Base-by-base conservation (phyloP, 2,797 vertebrate species). In the Columba guinea region DNA sequence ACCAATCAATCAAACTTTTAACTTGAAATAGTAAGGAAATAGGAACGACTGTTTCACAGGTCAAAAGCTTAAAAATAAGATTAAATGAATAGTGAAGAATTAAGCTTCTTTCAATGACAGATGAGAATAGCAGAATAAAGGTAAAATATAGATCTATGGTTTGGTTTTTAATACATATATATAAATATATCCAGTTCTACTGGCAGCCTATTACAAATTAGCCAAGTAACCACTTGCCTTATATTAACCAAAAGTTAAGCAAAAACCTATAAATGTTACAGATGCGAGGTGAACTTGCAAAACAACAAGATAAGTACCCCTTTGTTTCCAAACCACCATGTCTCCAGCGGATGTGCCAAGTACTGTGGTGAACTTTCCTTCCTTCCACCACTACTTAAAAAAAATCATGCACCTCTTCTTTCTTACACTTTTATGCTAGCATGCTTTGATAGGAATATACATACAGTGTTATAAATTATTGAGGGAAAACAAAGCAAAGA, bases 281-380 rank as follows among this genome's bases (percentile, higher is more conserved):
- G 7, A 34, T 8, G 9, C 18, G 44, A 85, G 21, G 14, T 21
- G 17, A 94, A 52, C 11, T 83, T 77, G 11, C 32, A 90, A 85
- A 70, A 24, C 6, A 77, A 22, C 11, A 79, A 87, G 30, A 14
- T 17, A 77, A 70, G 13, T 32, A 34, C 4, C 15, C 7, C 7
- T 82, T 32, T 85, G 32, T 87, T 69, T 26, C 23, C 24, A 71
- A 81, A 39, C 10, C n/a, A 28, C 21, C 1, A 0, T 75, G 17
- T 8, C 7, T 63, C 48, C n/a, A 56, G 23, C 0, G 1, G 11
- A 8, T 27, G 35, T 59, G 27, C 34, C 17, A 55, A 34, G 20
- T 67, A 70, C 46, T 65, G 7, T 20, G 58, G 34, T 13, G 30
- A 2, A 48, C 15, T 70, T 65, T 63, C 13, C 63, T 41, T 80